Evolutionary conservation across 1,140 invertebrate species (phyloP).

Genomic region (Amphibalanus amphitrite): DNA sequence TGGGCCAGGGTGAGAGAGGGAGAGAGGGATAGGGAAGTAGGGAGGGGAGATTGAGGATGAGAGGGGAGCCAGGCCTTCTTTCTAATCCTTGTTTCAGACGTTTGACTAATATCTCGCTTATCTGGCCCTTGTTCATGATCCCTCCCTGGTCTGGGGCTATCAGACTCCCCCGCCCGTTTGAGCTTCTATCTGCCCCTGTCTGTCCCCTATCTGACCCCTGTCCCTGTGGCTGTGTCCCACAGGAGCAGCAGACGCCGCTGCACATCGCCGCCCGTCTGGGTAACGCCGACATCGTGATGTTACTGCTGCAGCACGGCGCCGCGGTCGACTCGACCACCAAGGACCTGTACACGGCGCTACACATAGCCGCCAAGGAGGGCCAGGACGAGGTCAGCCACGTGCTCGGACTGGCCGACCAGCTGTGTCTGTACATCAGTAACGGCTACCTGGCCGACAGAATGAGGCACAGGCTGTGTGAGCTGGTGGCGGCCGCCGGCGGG

Average conservation of each 20-base stretch:
- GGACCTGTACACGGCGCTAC: constrained; percentile 93
- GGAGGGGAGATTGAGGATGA: too few relatives aligned
- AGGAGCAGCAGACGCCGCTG: constrained; percentile 85
- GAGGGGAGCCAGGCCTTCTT: too few relatives aligned
- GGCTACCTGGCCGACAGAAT: too few relatives aligned
- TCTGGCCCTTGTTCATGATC: too few relatives aligned
- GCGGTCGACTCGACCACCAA: constrained; percentile 70
- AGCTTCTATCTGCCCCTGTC: constrained; percentile 74
- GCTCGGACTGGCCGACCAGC: neutral
- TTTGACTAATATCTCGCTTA: too few relatives aligned
- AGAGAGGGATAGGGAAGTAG: too few relatives aligned
- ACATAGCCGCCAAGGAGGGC: constrained; percentile 96
- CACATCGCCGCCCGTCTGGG: constrained; percentile 87
- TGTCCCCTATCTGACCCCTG: constrained; percentile 27
- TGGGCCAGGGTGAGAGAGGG: too few relatives aligned
- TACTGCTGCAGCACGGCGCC: constrained; percentile 81
- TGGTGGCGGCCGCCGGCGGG: too few relatives aligned
- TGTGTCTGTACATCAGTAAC: neutral
- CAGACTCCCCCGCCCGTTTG: too few relatives aligned
- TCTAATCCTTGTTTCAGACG: too few relatives aligned
- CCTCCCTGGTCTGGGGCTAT: too few relatives aligned
- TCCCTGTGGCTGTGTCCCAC: neutral
- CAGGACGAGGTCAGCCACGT: constrained; percentile 59
- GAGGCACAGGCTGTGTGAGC: too few relatives aligned
- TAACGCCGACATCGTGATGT: constrained; percentile 86